phyloP scores from a whole-genome alignment of 2,888 invertebrate genomes.

The Leptopilina myrica region DNA sequence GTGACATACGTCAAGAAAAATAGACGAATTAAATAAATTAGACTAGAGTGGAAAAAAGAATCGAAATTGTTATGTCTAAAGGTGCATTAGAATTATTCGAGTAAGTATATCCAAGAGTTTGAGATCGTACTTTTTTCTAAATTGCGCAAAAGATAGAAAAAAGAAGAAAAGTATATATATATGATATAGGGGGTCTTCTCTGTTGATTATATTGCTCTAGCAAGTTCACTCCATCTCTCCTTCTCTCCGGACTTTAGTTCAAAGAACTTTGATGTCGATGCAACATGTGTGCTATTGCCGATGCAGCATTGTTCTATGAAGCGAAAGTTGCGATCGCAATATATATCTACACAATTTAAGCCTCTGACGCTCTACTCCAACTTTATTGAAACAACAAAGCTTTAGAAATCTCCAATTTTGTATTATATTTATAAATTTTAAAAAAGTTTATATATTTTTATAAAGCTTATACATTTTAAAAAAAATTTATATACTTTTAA shows the following conservation, averaged over 20 bases:
- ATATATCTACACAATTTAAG: background rate
- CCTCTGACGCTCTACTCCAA: background rate
- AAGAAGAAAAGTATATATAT: background rate
- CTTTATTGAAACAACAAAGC: background rate
- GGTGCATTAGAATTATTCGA: too few species aligned
- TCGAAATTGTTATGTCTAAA: too few species aligned
- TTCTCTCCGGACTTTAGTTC: constrained; percentile 6
- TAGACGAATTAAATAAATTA: too few species aligned
- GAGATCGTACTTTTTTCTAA: background rate
- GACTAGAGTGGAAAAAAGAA: too few species aligned
- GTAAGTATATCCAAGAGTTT: too few species aligned
- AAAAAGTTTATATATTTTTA: too few species aligned
- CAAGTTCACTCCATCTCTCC: background rate
- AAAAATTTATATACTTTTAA: too few species aligned
- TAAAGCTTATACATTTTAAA: too few species aligned
- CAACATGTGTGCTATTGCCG: constrained; percentile 15
- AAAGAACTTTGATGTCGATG: constrained; percentile 20
- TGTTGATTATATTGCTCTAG: constrained; percentile 13
- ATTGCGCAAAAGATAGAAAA: background rate
- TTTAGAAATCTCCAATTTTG: background rate
- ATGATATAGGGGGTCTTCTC: background rate
- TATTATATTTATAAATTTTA: too few species aligned
- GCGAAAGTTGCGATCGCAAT: constrained; percentile 12
- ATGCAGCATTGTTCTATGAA: constrained; percentile 9
- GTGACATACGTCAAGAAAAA: too few species aligned